phyloP scores from a whole-genome alignment of 2,797 vertebrate genomes.

The Glyptemys insculpta region DNA sequence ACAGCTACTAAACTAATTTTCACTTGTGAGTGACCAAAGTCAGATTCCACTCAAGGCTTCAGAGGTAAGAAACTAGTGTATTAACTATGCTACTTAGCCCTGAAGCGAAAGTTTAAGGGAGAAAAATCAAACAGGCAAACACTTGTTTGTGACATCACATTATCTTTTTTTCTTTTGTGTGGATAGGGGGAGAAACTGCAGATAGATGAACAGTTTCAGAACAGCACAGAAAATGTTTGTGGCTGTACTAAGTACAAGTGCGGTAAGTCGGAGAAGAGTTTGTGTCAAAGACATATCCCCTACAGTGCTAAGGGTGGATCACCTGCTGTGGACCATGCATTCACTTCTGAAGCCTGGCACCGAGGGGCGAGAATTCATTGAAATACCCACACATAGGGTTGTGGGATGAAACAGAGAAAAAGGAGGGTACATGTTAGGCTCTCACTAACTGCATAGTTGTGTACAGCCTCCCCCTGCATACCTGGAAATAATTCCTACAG shows the following conservation, averaged over 20 bases:
- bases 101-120: background rate
- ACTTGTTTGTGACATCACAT: background rate
- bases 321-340: background rate
- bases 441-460: background rate
- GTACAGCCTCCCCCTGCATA: background rate
- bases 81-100: background rate
- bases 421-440: background rate
- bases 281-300: background rate
- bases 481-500: background rate
- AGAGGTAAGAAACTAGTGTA: background rate
- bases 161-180: background rate
- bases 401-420: background rate
- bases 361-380: background rate
- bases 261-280: constrained; percentile 83
- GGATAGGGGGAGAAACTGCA: constrained; percentile 90
- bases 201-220: constrained; percentile 87
- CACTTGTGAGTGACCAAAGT: background rate
- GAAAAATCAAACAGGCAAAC: background rate
- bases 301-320: background rate
- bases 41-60: background rate
- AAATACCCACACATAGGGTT: background rate
- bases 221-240: constrained; percentile 88
- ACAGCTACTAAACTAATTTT: background rate
- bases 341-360: background rate
- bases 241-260: constrained; percentile 92